Evolutionary conservation across 1,140 invertebrate genomes (phyloP), one percentile per base, ranked within the genome.

Genomic region (Calephelis nemesis): DNA sequence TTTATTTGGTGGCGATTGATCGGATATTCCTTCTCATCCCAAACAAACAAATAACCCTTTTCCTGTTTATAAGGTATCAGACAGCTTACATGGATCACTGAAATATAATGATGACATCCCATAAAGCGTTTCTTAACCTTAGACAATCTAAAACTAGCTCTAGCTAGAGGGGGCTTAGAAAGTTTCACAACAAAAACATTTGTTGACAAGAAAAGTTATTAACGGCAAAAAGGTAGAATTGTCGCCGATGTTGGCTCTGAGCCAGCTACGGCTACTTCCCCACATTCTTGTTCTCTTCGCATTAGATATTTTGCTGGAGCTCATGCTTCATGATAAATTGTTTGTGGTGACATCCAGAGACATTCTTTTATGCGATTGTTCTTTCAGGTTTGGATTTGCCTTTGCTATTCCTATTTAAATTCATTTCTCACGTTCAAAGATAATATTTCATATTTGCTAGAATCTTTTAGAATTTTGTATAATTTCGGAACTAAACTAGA

Each of bases 221-320:
- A 74, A 73, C 62, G 65, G 66, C 68, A 73, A 74, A 75, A 81
- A 74, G 69, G 74, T 74, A 70, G 68, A 69, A 75, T 77, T 77
- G 77, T 73, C 74, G 68, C 73, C 62, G 50, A 63, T 40, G 15
- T 71, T 81, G 79, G 79, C 79, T 66, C n/a, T 19, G 15, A 68
- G 73, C 79, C 77, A 81, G 52, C 62, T 60, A 39, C 58, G 52
- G 52, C 58, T 60, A 60, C 58, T 60, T 60, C 58, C 30, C 58
- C 30, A 60, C 58, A 60, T 60, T 40, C 58, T 60, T 39, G 58
- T 70, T 73, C 63, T 68, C 62, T 52, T 74, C 65, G 42, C 62
- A 75, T 73, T 60, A 60, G 30, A 60, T 74, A 67, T 70, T 71
- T 71, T 69, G 65, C 54, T 60, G 40, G 47, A 47, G 67, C 64